Evolutionary conservation across 2,888 invertebrate genomes (phyloP).

Genomic region (Phanerotoma sp.): DNA sequence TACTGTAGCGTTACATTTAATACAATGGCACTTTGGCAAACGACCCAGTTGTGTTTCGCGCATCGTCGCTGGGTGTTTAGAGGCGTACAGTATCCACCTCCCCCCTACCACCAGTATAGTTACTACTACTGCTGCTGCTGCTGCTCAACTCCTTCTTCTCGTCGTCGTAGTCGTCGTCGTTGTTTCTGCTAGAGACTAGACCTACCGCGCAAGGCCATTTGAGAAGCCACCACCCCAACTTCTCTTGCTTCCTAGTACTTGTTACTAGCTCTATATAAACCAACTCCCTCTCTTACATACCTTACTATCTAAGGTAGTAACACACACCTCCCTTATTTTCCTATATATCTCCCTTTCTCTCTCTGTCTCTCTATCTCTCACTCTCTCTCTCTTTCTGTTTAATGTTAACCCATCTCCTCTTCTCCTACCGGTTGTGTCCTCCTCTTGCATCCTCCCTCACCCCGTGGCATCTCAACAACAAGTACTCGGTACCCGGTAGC

Average conservation of each 20-base stretch:
- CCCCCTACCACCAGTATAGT: slow-evolving; percentile 32
- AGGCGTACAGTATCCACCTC: slow-evolving; percentile 22
- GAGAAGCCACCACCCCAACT: slow-evolving; percentile 44
- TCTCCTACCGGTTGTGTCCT: slow-evolving; percentile 27
- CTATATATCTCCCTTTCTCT: slow-evolving; percentile 25
- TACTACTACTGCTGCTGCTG: too few relatives aligned
- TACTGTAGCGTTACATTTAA: not conserved
- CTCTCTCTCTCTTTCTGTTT: slow-evolving; percentile 20
- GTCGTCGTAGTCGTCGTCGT: too few relatives aligned
- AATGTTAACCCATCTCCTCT: too few relatives aligned
- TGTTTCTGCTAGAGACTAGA: too few relatives aligned
- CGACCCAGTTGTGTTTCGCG: slow-evolving; percentile 49
- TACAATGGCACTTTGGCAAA: slow-evolving; percentile 21
- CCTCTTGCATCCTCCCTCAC: slow-evolving; percentile 28
- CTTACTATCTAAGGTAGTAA: too few relatives aligned
- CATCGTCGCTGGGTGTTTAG: slow-evolving; percentile 34
- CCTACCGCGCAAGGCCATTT: slow-evolving; percentile 49
- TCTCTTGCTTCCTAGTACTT: slow-evolving; percentile 23
- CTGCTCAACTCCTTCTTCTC: slow-evolving; percentile 30
- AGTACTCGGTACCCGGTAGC: slow-evolving; percentile 54
- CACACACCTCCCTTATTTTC: slow-evolving; percentile 30
- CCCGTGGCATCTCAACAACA: slow-evolving; percentile 53
- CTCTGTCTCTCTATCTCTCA: slow-evolving; percentile 16
- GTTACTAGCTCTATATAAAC: too few relatives aligned
- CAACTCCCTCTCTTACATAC: too few relatives aligned